Percentiles rank a stretch among this genome's conserved stretches.
phyloP scores from a whole-genome alignment of 37 sponge, comb jelly and placozoan species.

The Aplysina aerophoba region DNA sequence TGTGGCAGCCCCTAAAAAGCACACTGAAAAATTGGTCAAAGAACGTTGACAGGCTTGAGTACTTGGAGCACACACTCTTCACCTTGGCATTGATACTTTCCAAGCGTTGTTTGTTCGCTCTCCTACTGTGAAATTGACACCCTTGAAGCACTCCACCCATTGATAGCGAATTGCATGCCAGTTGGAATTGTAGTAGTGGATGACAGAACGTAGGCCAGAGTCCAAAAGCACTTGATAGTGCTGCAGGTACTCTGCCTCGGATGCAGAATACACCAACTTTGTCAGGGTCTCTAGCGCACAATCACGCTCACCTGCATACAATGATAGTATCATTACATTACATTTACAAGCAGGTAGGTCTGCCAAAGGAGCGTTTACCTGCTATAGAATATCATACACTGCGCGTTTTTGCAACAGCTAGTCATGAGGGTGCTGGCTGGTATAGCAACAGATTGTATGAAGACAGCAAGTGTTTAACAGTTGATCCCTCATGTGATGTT shows the following conservation, averaged over 20 bases:
- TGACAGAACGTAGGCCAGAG: constrained; percentile 27
- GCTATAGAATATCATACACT: too few relatives aligned
- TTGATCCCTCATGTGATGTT: too few relatives aligned
- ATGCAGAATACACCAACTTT: constrained; percentile 54
- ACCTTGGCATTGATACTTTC: constrained; percentile 63
- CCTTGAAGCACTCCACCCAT: constrained; percentile 64
- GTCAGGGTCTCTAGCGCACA: constrained; percentile 42
- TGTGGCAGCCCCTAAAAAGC: too few relatives aligned
- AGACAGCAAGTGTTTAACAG: too few relatives aligned
- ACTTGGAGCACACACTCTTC: constrained; percentile 44
- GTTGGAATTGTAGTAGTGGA: constrained; percentile 56
- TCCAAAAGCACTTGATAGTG: constrained; percentile 31
- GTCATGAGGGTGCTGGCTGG: too few relatives aligned
- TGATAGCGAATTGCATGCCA: constrained; percentile 72
- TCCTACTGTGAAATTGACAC: background rate
- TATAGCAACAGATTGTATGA: too few relatives aligned
- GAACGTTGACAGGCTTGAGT: background rate
- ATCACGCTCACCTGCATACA: constrained; percentile 4
- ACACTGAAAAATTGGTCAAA: background rate
- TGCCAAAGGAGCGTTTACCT: too few relatives aligned
- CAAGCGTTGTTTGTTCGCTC: constrained; percentile 60
- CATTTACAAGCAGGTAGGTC: too few relatives aligned
- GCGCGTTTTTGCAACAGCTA: too few relatives aligned
- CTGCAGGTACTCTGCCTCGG: constrained; percentile 44
- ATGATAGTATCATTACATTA: too few relatives aligned